phyloP scores from a whole-genome alignment of 1,140 invertebrate species.

The Cydia strobilella region DNA sequence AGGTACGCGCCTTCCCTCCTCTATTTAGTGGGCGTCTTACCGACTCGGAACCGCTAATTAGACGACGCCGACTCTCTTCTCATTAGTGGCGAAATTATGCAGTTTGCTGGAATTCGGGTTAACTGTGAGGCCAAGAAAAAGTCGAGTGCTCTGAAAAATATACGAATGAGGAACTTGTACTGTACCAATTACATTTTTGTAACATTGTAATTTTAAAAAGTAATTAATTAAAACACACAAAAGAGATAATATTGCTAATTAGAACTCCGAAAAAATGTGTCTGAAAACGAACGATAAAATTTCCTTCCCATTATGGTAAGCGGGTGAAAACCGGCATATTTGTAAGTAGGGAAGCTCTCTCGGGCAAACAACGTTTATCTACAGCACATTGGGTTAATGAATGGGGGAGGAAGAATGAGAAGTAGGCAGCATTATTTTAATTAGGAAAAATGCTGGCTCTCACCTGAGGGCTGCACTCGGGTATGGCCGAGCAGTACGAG shows the following conservation, averaged over 20 bases:
- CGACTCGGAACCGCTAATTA: slow-evolving; percentile 74
- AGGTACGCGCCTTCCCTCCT: slow-evolving; percentile 43
- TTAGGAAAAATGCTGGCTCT: slow-evolving; percentile 72
- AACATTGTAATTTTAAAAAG: slow-evolving; percentile 2
- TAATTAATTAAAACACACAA: slow-evolving; percentile 46
- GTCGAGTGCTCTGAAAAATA: slow-evolving; percentile 62
- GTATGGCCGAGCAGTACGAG: slow-evolving; percentile 9
- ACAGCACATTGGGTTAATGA: slow-evolving; percentile 77
- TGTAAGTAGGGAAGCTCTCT: slow-evolving; percentile 65
- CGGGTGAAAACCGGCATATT: slow-evolving; percentile 70
- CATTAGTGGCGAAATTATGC: slow-evolving; percentile 79
- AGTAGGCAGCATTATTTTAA: slow-evolving; percentile 77
- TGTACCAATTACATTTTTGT: neutral
- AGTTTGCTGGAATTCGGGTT: slow-evolving; percentile 77
- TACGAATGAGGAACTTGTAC: slow-evolving; percentile 21
- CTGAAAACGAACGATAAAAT: slow-evolving; percentile 62
- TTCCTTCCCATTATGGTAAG: slow-evolving; percentile 66
- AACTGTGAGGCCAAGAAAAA: slow-evolving; percentile 70
- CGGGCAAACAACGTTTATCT: slow-evolving; percentile 74
- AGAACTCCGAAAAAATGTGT: slow-evolving; percentile 55
- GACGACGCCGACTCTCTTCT: slow-evolving; percentile 75
- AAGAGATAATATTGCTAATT: slow-evolving; percentile 55
- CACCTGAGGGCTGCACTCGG: slow-evolving; percentile 39
- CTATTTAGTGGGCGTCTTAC: slow-evolving; percentile 76
- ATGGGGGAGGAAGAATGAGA: slow-evolving; percentile 75